Evolutionary conservation across 1,140 invertebrate genomes (phyloP).

Genomic region (Tenebrio molitor): DNA sequence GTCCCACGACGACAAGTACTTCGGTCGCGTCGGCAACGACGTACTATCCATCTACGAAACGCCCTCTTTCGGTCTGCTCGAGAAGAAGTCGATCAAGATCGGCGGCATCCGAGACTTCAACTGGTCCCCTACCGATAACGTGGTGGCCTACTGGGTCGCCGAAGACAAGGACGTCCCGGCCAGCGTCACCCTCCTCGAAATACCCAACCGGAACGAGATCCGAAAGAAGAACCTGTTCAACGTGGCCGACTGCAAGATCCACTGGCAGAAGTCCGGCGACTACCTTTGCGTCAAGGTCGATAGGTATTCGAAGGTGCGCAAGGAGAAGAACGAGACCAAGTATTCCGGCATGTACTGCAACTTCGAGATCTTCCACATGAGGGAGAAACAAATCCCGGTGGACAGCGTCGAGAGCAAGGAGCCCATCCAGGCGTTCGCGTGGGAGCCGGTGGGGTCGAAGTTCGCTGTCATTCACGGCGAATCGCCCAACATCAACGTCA

Average conservation of each 20-base stretch:
- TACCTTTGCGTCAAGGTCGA: conserved; percentile 99
- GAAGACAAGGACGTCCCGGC: conserved; percentile 95
- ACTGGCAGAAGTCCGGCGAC: conserved; percentile 99
- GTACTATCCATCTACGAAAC: conserved; percentile 96
- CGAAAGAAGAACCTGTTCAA: conserved; percentile 98
- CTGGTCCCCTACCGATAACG: conserved; percentile 98
- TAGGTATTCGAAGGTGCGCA: conserved; percentile 94
- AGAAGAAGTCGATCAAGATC: conserved; percentile 96
- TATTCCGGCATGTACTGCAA: conserved; percentile 99
- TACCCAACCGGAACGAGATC: conserved; percentile 91
- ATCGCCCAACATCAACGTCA: conserved; percentile 88
- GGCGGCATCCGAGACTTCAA: conserved; percentile 93
- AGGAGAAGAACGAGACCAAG: conserved; percentile 91
- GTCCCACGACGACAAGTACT: conserved; percentile 97
- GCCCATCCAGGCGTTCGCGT: conserved; percentile 95
- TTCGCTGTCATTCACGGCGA: conserved; percentile 98
- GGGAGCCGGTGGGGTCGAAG: conserved; percentile 97
- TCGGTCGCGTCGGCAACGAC: conserved; percentile 89
- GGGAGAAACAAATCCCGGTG: conserved; percentile 98
- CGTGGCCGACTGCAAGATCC: conserved; percentile 98
- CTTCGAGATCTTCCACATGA: conserved; percentile 99
- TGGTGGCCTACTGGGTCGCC: conserved; percentile 98
- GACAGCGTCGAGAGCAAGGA: conserved; percentile 97
- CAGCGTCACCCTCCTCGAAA: conserved; percentile 85
- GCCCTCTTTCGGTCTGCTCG: conserved; percentile 91